A percentile compares a stretch with the other conserved stretches of the same genome.
These are phyloP conservation scores for Drosophila bifasciata DNA, from an alignment of 1,140 invertebrate species.

Conservation along the genomic window DNA sequence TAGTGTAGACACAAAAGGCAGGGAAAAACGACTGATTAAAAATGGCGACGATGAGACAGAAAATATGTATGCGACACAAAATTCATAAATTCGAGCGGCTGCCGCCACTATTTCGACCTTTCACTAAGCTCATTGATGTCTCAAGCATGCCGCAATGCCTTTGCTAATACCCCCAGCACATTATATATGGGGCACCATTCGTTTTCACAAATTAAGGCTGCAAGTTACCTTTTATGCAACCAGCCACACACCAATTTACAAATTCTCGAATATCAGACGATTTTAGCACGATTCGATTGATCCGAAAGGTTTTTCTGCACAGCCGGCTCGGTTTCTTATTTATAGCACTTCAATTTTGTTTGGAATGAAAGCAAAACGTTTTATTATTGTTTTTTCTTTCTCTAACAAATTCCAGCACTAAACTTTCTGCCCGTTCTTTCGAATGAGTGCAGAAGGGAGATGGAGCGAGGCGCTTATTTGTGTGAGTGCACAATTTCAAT, in stretches of 20 bases:
- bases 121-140: neutral
- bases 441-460: constrained; percentile 58
- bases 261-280: constrained; percentile 26
- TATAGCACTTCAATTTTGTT: constrained; percentile 53
- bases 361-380: constrained; percentile 69
- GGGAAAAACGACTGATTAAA: constrained; percentile 72
- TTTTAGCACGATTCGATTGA: constrained; percentile 1
- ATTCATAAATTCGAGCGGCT: constrained; percentile 35
- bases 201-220: too few relatives aligned
- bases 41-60: constrained; percentile 77
- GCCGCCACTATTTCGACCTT: neutral
- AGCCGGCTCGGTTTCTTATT: constrained; percentile 15
- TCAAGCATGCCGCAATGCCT: neutral
- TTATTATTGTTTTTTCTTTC: constrained; percentile 83
- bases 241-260: constrained; percentile 57
- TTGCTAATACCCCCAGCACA: neutral
- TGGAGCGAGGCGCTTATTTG: constrained; percentile 28
- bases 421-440: constrained; percentile 63
- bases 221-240: constrained; percentile 78
- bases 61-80: constrained; percentile 63
- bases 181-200: too few relatives aligned
- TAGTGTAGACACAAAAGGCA: constrained; percentile 53
- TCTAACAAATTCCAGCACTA: constrained; percentile 79
- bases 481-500: too few relatives aligned
- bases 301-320: neutral